Evolutionary conservation across 2,113 vertebrate species (phyloP).

Genomic region (Pogona vitticeps): DNA sequence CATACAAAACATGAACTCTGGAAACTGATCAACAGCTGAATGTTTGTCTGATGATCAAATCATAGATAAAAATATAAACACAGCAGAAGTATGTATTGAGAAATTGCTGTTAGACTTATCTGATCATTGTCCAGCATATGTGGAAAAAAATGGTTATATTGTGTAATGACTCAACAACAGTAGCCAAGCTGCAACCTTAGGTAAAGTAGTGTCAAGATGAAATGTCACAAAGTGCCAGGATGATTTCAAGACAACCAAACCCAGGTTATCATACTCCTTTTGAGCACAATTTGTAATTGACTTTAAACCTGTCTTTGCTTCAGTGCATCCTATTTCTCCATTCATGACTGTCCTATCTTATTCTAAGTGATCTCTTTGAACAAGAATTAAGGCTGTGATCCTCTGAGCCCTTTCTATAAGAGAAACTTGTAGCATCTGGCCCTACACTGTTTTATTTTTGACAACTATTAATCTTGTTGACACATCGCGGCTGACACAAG

Average conservation of each 20-base stretch:
- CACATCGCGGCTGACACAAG: constrained; percentile 55
- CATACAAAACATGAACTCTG: not conserved
- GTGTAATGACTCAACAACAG: not conserved
- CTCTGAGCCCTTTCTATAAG: constrained; percentile 23
- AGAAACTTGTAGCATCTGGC: constrained; percentile 37
- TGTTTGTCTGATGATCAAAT: not conserved
- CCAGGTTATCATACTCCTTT: not conserved
- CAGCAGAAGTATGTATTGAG: not conserved
- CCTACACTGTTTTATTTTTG: constrained; percentile 43
- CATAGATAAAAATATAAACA: not conserved
- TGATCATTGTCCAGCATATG: not conserved
- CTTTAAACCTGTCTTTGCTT: constrained; percentile 5
- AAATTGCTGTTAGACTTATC: not conserved
- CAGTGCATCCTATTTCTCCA: not conserved
- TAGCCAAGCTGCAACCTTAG: not conserved
- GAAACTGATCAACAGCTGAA: not conserved
- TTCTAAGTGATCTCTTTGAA: constrained; percentile 1
- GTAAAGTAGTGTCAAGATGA: not conserved
- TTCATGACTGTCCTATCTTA: not conserved
- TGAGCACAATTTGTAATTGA: not conserved
- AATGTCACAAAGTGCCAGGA: not conserved
- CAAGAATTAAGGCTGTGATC: constrained; percentile 7
- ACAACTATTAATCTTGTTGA: constrained; percentile 53
- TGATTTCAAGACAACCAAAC: not conserved
- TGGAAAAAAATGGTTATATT: not conserved